phyloP scores from a whole-genome alignment of 2,797 vertebrate genomes.

The Chromis chromis region DNA sequence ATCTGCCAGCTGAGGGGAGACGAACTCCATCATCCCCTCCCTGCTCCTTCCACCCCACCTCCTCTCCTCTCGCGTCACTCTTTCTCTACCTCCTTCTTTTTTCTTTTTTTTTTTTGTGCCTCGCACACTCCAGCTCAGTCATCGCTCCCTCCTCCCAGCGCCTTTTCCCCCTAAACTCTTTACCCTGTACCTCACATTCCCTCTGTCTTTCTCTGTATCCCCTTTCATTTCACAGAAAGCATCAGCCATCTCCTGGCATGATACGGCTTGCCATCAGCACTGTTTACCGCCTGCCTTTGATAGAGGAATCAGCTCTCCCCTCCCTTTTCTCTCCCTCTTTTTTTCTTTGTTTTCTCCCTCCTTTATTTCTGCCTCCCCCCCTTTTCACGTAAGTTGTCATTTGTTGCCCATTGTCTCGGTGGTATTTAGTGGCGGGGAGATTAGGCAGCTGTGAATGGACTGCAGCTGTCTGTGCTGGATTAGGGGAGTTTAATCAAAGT shows the following conservation, averaged over 20 bases:
- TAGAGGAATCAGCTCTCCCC: slow-evolving; percentile 63
- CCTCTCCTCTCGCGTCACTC: slow-evolving; percentile 26
- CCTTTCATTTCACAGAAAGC: slow-evolving; percentile 60
- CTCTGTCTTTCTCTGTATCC: slow-evolving; percentile 46
- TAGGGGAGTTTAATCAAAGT: slow-evolving; percentile 99
- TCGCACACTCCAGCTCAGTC: slow-evolving; percentile 27
- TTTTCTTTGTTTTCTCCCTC: slow-evolving; percentile 71
- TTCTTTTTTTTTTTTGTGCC: not conserved
- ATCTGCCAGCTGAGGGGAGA: slow-evolving; percentile 63
- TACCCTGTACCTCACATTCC: slow-evolving; percentile 48
- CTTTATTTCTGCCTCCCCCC: slow-evolving; percentile 42
- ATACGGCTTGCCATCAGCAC: slow-evolving; percentile 65
- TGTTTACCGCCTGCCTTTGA: slow-evolving; percentile 70
- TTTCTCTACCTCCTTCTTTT: not conserved
- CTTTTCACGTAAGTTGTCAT: slow-evolving; percentile 75
- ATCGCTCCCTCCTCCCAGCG: not conserved
- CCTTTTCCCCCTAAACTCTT: slow-evolving; percentile 44
- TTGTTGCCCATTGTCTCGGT: slow-evolving; percentile 90
- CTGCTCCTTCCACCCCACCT: slow-evolving; percentile 9
- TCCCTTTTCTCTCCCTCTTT: slow-evolving; percentile 60
- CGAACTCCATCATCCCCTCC: slow-evolving; percentile 56
- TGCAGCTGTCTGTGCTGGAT: slow-evolving; percentile 98
- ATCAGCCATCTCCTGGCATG: slow-evolving; percentile 67
- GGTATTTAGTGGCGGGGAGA: slow-evolving; percentile 89
- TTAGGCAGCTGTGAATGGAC: slow-evolving; percentile 97